phyloP scores from a whole-genome alignment of 2,113 vertebrate species.

The Sardina pilchardus region DNA sequence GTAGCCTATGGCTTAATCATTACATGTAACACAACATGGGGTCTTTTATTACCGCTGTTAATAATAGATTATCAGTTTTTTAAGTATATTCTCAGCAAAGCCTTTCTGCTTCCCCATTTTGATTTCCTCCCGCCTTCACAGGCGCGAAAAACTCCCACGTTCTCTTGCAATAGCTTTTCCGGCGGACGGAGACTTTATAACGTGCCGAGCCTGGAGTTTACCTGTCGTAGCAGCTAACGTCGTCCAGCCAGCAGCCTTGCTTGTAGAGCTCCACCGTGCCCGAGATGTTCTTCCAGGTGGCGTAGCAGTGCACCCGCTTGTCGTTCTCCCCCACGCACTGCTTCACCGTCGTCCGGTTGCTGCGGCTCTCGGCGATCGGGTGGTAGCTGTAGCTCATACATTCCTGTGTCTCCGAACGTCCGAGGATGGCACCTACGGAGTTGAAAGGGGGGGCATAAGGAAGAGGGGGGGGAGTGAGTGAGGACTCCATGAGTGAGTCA shows the following conservation, averaged over 20 bases:
- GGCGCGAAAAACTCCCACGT: neutral
- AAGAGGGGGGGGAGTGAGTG: neutral
- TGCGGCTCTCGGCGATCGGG: constrained; percentile 90
- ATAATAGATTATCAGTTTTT: neutral
- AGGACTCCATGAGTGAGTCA: neutral
- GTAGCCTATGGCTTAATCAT: constrained; percentile 2
- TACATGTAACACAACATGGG: neutral
- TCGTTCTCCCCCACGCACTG: constrained; percentile 90
- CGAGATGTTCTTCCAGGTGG: constrained; percentile 96
- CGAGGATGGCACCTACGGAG: constrained; percentile 90
- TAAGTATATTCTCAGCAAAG: neutral
- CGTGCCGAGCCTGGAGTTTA: constrained; percentile 46
- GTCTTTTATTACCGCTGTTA: neutral
- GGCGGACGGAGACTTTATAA: neutral
- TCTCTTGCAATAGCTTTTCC: neutral
- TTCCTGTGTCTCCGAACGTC: constrained; percentile 94
- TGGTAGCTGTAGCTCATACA: constrained; percentile 89
- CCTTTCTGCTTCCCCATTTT: neutral
- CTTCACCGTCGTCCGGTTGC: constrained; percentile 89
- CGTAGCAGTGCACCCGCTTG: constrained; percentile 94
- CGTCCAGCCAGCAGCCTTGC: constrained; percentile 98
- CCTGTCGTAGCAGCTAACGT: constrained; percentile 98
- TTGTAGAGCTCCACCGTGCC: constrained; percentile 91
- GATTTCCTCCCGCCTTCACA: neutral
- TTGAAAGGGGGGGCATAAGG: constrained; percentile 33